Percentiles rank a stretch among this genome's conserved stretches.
Conservation (phyloP, 1,140 invertebrate species). For the Pogonomyrmex barbatus region DNA sequence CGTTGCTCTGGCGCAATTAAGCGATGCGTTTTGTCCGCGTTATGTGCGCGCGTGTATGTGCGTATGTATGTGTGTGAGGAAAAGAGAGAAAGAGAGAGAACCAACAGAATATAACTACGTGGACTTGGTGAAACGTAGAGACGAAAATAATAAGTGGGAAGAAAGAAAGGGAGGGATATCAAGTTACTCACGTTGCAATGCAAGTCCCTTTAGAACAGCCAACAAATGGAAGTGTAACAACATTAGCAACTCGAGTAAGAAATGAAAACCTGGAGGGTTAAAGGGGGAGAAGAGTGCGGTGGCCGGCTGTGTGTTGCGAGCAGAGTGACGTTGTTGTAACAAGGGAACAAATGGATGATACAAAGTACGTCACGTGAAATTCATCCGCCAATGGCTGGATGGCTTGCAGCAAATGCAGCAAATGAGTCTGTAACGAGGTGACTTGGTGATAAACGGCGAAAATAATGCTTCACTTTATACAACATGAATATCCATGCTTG, state of each 20-base stretch:
- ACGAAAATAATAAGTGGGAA: constrained; percentile 31
- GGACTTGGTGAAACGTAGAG: constrained; percentile 43
- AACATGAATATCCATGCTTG: constrained; percentile 6
- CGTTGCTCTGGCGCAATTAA: constrained; percentile 42
- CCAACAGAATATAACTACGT: not conserved
- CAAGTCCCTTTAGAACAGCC: constrained; percentile 55
- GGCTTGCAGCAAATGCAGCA: constrained; percentile 41
- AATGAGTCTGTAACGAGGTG: constrained; percentile 52
- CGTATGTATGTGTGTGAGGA: not conserved
- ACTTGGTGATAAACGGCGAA: constrained; percentile 54
- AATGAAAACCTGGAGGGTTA: constrained; percentile 56
- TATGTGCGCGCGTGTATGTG: not conserved
- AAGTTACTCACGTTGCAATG: constrained; percentile 62
- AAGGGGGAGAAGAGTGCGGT: not conserved
- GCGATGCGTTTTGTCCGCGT: constrained; percentile 18
- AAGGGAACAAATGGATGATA: constrained; percentile 55
- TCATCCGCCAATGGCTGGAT: constrained; percentile 51
- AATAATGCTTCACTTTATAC: constrained; percentile 45
- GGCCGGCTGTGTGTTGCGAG: constrained; percentile 7
- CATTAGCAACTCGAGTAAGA: constrained; percentile 75
- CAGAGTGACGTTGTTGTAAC: constrained; percentile 45
- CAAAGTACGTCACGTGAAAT: constrained; percentile 39
- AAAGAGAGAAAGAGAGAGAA: constrained; percentile 14
- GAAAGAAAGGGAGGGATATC: constrained; percentile 50
- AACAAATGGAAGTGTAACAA: constrained; percentile 74